Evolutionary conservation across 2,888 invertebrate species (phyloP).

Genomic region (Morpho deidamia): DNA sequence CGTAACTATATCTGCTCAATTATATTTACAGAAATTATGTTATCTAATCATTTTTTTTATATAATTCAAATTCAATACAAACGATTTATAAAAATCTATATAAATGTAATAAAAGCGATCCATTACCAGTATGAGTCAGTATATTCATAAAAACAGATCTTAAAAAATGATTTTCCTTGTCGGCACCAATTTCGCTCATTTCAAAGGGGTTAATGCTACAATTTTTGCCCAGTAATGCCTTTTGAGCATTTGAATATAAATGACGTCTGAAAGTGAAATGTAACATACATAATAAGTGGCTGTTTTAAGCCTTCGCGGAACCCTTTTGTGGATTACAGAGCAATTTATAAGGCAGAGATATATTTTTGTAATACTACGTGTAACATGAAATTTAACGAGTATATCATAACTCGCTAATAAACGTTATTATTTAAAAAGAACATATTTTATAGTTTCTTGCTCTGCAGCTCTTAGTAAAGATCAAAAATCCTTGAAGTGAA

Average conservation of each 20-base stretch:
- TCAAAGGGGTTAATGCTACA: conserved; percentile 71
- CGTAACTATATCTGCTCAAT: too few relatives aligned
- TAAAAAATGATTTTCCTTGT: conserved; percentile 50
- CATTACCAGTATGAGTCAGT: conserved; percentile 18
- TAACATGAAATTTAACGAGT: too few relatives aligned
- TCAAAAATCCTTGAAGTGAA: too few relatives aligned
- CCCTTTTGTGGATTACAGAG: conserved; percentile 73
- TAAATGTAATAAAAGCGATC: conserved; percentile 23
- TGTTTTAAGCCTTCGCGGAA: conserved; percentile 76
- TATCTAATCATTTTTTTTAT: background rate
- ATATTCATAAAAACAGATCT: conserved; percentile 29
- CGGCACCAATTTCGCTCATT: conserved; percentile 63
- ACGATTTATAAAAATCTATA: background rate
- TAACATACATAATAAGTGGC: conserved; percentile 79
- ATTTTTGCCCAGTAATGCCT: conserved; percentile 77
- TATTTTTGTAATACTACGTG: too few relatives aligned
- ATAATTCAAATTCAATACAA: background rate
- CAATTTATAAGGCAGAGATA: conserved; percentile 19
- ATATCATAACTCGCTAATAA: too few relatives aligned
- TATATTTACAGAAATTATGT: too few relatives aligned
- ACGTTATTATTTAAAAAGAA: too few relatives aligned
- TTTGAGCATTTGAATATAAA: conserved; percentile 78
- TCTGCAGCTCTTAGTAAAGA: too few relatives aligned
- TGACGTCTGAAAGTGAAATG: conserved; percentile 79
- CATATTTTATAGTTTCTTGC: too few relatives aligned